These are phyloP conservation scores for Uloborus diversus DNA, from an alignment of 1,140 invertebrate genomes.

Conservation along the genomic window DNA sequence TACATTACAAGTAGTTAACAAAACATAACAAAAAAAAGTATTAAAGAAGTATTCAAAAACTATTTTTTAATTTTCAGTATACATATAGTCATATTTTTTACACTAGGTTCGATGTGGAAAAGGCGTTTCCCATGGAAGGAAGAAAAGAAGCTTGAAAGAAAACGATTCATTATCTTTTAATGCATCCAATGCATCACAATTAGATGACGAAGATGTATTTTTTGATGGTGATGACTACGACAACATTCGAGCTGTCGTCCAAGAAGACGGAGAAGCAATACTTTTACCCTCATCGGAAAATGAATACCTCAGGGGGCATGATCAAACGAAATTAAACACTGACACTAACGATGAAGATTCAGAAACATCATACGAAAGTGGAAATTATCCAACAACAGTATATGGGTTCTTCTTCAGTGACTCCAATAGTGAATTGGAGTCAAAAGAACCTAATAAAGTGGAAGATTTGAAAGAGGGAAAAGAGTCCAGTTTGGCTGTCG, in stretches of 20 bases:
- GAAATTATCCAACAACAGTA: conserved; percentile 12
- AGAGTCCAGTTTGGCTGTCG: neutral
- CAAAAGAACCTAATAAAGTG: no score
- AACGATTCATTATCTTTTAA: neutral
- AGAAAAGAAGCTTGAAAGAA: neutral
- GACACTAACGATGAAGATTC: neutral
- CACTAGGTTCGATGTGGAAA: conserved; percentile 48
- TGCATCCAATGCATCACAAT: conserved; percentile 6
- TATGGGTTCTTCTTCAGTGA: conserved; percentile 1
- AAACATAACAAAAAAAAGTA: no score
- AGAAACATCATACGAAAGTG: neutral
- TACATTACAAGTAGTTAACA: no score
- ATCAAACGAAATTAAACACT: neutral
- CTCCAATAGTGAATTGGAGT: neutral
- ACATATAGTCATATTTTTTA: neutral
- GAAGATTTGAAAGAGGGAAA: no score
- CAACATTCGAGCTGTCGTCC: conserved; percentile 27
- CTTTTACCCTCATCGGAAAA: neutral
- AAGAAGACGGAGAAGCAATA: conserved; percentile 30
- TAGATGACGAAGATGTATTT: conserved; percentile 47
- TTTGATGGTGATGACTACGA: conserved; percentile 43
- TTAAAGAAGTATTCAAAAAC: no score
- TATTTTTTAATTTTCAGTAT: no score
- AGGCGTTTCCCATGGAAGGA: conserved; percentile 35
- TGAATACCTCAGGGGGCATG: neutral